Conservation (phyloP, 2,113 vertebrate species). For the Chamaetylas fuelleborni region DNA sequence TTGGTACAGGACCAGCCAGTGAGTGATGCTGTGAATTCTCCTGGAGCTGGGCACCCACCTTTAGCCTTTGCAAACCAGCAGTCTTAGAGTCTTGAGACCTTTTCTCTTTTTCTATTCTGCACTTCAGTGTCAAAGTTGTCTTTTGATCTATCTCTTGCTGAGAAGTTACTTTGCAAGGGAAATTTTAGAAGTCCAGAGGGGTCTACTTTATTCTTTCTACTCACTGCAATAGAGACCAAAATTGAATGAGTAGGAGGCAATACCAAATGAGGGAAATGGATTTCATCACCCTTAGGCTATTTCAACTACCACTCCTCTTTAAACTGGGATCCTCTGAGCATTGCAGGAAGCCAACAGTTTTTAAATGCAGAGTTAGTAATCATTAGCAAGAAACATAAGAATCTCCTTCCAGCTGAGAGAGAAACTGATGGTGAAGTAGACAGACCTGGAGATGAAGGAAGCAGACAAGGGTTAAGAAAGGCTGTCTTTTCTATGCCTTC, state of each 20-base stretch:
- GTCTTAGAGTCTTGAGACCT: not conserved
- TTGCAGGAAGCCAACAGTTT: not conserved
- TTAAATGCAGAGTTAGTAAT: not conserved
- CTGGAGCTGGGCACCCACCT: not conserved
- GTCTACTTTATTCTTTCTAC: not conserved
- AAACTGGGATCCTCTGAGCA: not conserved
- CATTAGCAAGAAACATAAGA: not conserved
- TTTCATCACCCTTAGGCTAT: not conserved
- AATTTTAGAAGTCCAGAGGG: not conserved
- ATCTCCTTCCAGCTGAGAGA: not conserved
- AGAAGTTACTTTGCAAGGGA: not conserved
- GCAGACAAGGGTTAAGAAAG: not conserved
- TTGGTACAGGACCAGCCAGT: rapidly evolving
- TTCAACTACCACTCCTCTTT: not conserved
- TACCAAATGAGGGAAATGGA: not conserved
- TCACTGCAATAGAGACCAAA: not conserved
- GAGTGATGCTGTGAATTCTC: not conserved
- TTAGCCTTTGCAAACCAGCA: not conserved
- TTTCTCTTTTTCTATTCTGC: not conserved
- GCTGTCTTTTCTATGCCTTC: not conserved
- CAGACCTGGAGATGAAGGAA: not conserved
- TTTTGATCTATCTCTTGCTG: not conserved
- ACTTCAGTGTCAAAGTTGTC: not conserved
- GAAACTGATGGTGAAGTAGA: not conserved
- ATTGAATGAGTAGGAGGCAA: not conserved